A percentile compares a stretch with the other conserved stretches of the same genome.
Conservation (phyloP, 2,797 vertebrate species). For the Myotis planiceps region DNA sequence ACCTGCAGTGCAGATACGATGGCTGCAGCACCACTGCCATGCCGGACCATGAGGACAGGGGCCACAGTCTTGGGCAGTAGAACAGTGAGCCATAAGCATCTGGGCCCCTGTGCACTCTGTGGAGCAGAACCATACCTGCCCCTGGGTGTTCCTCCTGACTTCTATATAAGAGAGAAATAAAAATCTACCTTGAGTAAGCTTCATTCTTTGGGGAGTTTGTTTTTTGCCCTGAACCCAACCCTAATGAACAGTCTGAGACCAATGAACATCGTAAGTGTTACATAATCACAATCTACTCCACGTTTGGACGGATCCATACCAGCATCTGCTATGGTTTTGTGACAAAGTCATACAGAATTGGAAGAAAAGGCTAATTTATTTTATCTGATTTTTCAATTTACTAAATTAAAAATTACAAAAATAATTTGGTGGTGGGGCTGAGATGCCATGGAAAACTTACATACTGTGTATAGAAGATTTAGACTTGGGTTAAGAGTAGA, state of each 20-base stretch:
- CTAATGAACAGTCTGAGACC: not conserved
- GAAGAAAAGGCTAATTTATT: not conserved
- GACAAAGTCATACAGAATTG: not conserved
- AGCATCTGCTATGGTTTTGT: not conserved
- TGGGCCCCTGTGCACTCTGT: not conserved
- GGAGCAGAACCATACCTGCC: not conserved
- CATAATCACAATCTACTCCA: not conserved
- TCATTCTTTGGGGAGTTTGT: not conserved
- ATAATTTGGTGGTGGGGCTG: not conserved
- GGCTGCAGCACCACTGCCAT: not conserved
- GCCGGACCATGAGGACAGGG: not conserved
- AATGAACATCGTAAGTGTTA: not conserved
- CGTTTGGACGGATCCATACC: not conserved
- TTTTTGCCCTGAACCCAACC: not conserved
- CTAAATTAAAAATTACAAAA: not conserved
- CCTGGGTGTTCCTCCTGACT: not conserved
- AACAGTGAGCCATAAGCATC: not conserved
- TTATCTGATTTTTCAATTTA: not conserved
- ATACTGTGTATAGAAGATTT: not conserved
- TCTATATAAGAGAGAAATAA: not conserved
- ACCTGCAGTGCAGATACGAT: not conserved
- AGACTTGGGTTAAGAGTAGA: not conserved
- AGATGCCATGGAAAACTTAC: not conserved
- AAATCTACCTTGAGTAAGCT: not conserved
- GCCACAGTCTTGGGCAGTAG: not conserved